Evolutionary conservation across 1,140 invertebrate species (phyloP).

Genomic region (Eubasilissa regina): DNA sequence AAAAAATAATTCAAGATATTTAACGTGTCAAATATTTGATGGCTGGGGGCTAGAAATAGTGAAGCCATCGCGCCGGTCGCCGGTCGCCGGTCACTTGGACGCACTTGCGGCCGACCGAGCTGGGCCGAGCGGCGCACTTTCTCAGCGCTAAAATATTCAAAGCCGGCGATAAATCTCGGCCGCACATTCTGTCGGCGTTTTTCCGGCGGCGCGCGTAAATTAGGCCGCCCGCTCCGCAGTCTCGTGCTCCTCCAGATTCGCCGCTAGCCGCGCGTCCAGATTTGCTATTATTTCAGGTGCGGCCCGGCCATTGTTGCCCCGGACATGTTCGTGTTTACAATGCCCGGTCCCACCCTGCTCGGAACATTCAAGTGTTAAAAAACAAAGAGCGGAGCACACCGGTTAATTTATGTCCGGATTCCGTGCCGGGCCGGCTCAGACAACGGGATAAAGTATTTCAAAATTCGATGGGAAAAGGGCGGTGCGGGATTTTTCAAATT

Average conservation of each 20-base stretch:
- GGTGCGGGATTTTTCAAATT: background rate
- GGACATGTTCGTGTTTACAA: slow-evolving; percentile 48
- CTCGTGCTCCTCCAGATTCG: background rate
- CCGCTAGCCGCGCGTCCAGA: background rate
- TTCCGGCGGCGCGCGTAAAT: no score
- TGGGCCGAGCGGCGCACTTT: no score
- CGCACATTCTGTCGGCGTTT: no score
- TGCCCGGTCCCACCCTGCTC: slow-evolving; percentile 3
- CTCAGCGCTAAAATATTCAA: no score
- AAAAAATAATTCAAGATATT: no score
- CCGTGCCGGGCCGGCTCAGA: slow-evolving; percentile 17
- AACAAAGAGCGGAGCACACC: slow-evolving; percentile 41
- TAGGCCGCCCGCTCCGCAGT: no score
- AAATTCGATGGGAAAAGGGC: slow-evolving; percentile 39
- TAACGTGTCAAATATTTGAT: no score
- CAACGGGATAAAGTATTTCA: slow-evolving; percentile 46
- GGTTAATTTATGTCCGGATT: slow-evolving; percentile 50
- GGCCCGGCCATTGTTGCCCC: slow-evolving; percentile 35
- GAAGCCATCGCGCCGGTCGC: no score
- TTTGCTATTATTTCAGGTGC: slow-evolving; percentile 23
- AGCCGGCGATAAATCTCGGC: no score
- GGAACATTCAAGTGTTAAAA: slow-evolving; percentile 40
- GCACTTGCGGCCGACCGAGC: no score
- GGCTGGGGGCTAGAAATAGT: no score
- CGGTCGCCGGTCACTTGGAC: no score